Base-by-base conservation (phyloP, 2,888 invertebrate species). In the Hermaeophaga mercurialis region DNA sequence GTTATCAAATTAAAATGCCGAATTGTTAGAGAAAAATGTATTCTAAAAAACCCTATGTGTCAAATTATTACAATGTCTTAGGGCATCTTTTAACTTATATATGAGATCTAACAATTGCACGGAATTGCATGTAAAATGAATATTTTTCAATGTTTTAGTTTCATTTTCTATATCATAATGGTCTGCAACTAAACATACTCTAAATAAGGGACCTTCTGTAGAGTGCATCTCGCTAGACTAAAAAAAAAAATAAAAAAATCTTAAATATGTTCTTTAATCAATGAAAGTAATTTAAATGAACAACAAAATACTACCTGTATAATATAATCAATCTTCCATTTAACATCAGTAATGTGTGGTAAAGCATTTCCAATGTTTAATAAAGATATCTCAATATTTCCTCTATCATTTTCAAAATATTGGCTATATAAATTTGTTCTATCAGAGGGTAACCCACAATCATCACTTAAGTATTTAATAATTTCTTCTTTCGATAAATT, bases 101-200 rank as follows among this genome's bases (percentile, higher is more conserved):
- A 87, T 83, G 53, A 87, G 77, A 75, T 87, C 86, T 68, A 86
- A 86, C 41, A 87, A 70, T 67, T 86, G 84, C 62, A 84, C 85
- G 28, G 80, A 80, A 34, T 82, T 84, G 70, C 87, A 87, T 2
- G 81, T 82, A 65, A 87, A 87, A 60, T 78, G 78, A 11, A 86
- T 70, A 66, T 81, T 78, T 26, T 82, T 79, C 3, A 79, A 56
- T 34, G 73, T 67, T 38, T 71, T 79, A 1, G 59, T 62, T 34
- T 81, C 78, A 1, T 77, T 79, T 62, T 79, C 79, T 54, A 62
- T 50, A 61, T 74, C 69, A 62, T 65, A 75, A 15, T 65, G 64
- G 56, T 76, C 74, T 1, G 73, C 69, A 43, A 73, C 63, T 24
- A 78, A 59, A 12, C 68, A 67, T 53, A 78, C 69, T 53, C 75